Evolutionary conservation across 2,113 vertebrate species (phyloP), one percentile per base, ranked within the genome.

Genomic region (Lepisosteus osseus): DNA sequence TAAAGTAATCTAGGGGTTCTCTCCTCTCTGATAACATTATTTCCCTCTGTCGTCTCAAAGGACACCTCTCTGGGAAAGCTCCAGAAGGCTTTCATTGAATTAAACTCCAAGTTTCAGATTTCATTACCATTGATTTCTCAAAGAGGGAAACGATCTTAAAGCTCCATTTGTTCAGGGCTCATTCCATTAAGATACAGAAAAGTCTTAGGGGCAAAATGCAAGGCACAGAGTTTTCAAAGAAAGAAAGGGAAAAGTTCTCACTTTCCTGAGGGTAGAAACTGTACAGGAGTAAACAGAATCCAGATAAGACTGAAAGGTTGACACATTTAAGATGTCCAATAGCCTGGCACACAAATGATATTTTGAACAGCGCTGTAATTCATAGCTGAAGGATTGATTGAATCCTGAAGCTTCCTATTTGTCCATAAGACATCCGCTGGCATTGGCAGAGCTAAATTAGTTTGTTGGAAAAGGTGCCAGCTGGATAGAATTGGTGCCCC

Each of bases 21-120:
- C 17, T 13, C 11, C 13, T 54, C 55, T 45, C n/a, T 54, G 55
- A 72, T 59, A 51, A 61, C 42, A 54, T 54, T 9, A 67, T 55
- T 61, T 17, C 71, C 17, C 44, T 67, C 51, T 59, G 57, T 59
- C 12, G 14, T 59, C 57, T 59, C 57, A 59, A 13, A 59, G 57
- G 57, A 59, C 57, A 59, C 5, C 57, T 59, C 57, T 59, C 57
- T n/a, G 57, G 57, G 57, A 59, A 59, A 14, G 57, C 57, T 59
- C 57, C 57, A 59, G 57, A 59, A 59, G n/a, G 12, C 57, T 14
- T n/a, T 59, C 12, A 15, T 59, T 59, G 57, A 13, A 59, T 59
- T 59, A 59, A n/a, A n/a, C 57, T 59, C 57, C 57, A n/a, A 15
- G 57, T 59, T 59, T 59, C 57, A 13, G n/a, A 59, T 59, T 59